Evolutionary conservation across 2,888 invertebrate species (phyloP).

Genomic region (Acrobasis repandana): DNA sequence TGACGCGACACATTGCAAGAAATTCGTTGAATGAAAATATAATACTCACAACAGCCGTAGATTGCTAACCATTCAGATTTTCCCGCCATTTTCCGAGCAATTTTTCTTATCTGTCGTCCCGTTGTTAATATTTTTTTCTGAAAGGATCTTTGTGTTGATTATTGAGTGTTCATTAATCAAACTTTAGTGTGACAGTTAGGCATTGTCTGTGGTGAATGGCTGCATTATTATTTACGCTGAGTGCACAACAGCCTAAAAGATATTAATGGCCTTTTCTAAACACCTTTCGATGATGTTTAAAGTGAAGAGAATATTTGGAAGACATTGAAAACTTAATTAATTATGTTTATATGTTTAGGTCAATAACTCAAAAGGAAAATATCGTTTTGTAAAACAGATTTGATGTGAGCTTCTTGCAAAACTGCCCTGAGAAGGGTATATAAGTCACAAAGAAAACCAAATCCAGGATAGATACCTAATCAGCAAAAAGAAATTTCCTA

Average conservation of each 20-base stretch:
- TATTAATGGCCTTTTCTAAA: constrained; percentile 49
- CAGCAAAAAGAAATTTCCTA: too few species aligned
- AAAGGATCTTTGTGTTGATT: constrained; percentile 36
- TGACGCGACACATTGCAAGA: constrained; percentile 7
- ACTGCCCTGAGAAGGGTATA: too few species aligned
- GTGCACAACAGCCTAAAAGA: constrained; percentile 36
- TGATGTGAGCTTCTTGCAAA: too few species aligned
- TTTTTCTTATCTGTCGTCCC: constrained; percentile 26
- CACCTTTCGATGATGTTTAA: constrained; percentile 29
- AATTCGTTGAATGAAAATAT: constrained; percentile 4
- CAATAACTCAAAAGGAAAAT: too few species aligned
- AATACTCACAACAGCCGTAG: constrained; percentile 3
- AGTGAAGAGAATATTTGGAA: background rate
- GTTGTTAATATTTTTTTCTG: constrained; percentile 38
- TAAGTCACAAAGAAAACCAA: too few species aligned
- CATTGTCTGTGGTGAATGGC: constrained; percentile 50
- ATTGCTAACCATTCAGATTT: constrained; percentile 26
- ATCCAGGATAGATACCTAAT: too few species aligned
- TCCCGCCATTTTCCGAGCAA: constrained; percentile 22
- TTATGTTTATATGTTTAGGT: background rate
- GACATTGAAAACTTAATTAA: background rate
- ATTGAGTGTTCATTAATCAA: constrained; percentile 60
- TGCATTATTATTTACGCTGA: constrained; percentile 50
- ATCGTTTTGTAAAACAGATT: too few species aligned
- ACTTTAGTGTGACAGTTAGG: constrained; percentile 50